Percentiles rank a stretch among this genome's conserved stretches.
These are phyloP conservation scores for Acromyrmex heyeri DNA, from an alignment of 1,140 invertebrate genomes.

Conservation along the genomic window DNA sequence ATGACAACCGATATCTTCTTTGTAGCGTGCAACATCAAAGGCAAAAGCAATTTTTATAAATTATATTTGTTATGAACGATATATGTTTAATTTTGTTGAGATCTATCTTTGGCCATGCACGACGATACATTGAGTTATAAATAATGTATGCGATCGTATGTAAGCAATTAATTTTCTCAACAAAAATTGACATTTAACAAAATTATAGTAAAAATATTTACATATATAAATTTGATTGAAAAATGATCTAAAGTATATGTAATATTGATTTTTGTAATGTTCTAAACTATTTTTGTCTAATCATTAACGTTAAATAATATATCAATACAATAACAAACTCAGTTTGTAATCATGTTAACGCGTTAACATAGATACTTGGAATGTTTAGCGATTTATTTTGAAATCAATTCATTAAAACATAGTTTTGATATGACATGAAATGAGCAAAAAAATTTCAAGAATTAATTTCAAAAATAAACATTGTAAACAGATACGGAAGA, in stretches of 20 bases:
- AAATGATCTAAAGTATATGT: neutral
- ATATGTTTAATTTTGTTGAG: constrained; percentile 83
- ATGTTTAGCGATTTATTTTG: no score
- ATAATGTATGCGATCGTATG: neutral
- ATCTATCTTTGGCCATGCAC: constrained; percentile 20
- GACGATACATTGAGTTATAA: constrained; percentile 18
- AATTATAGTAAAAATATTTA: neutral
- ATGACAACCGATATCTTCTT: neutral
- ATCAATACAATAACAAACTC: neutral
- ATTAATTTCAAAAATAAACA: constrained; percentile 6
- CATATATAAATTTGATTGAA: neutral
- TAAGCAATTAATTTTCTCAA: constrained; percentile 61
- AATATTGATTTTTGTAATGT: neutral
- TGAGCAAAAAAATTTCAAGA: neutral
- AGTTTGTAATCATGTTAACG: neutral
- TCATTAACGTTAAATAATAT: neutral
- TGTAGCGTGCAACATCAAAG: constrained; percentile 22
- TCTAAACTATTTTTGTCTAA: constrained; percentile 13
- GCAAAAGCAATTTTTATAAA: constrained; percentile 71
- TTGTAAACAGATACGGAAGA: neutral
- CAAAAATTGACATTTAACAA: constrained; percentile 13
- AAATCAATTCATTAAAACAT: no score
- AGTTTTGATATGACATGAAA: neutral
- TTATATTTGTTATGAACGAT: constrained; percentile 81
- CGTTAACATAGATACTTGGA: neutral